Percentiles rank a stretch among this genome's conserved stretches.
phyloP scores from a whole-genome alignment of 2,113 vertebrate genomes.

The Pan troglodytes region NHGRI_mPanTro3-v2.1_pri NC_086015.1:5431001-5431500 shows the following conservation, averaged over 20 bases:
- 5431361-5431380: neutral
- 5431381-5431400: neutral
- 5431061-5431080: neutral
- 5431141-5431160: neutral
- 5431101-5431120: neutral
- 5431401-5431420: neutral
- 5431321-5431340: neutral
- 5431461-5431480: neutral
- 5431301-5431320: neutral
- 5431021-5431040: slow-evolving; percentile 12
- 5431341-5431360: neutral
- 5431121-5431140: neutral
- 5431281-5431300: neutral
- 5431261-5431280: neutral
- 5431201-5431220: neutral
- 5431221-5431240: slow-evolving; percentile 12
- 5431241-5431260: neutral
- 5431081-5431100: neutral
- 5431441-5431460: neutral
- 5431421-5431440: neutral
- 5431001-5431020: slow-evolving; percentile 37
- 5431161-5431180: slow-evolving; percentile 45
- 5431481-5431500: neutral
- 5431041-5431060: neutral
- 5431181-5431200: slow-evolving; percentile 16